phyloP scores from a whole-genome alignment of 2,797 vertebrate genomes.

The Acrocephalus scirpaceus region DNA sequence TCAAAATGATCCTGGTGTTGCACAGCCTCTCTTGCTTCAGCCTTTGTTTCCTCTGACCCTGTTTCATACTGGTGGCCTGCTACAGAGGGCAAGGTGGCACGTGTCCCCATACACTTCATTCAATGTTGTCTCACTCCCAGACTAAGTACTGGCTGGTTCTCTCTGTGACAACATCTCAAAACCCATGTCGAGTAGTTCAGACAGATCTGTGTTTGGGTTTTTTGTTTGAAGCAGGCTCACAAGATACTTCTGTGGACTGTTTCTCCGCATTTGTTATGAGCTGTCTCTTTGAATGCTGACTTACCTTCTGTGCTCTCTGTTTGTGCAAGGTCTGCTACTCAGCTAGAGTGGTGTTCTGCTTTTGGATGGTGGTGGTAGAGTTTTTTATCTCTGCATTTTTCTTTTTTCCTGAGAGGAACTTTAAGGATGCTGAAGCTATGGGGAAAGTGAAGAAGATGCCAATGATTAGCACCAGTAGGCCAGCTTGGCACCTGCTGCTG shows the following conservation, averaged over 20 bases:
- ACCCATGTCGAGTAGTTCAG: neutral
- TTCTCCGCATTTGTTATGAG: neutral
- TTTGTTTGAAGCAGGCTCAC: neutral
- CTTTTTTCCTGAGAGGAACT: neutral
- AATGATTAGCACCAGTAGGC: neutral
- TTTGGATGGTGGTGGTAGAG: neutral
- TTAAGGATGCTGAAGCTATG: neutral
- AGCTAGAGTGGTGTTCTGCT: neutral
- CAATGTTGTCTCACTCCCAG: neutral
- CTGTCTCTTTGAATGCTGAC: neutral
- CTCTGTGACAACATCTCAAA: neutral
- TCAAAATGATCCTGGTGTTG: neutral
- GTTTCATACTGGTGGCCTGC: neutral
- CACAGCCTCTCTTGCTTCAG: neutral
- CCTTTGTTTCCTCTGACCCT: conserved; percentile 34
- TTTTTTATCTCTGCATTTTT: neutral
- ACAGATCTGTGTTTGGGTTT: neutral
- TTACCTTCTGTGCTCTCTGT: neutral
- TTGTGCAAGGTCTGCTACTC: neutral
- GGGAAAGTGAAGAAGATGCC: neutral
- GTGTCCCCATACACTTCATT: neutral
- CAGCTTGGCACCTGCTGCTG: neutral
- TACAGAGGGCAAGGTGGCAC: neutral
- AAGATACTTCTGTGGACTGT: neutral
- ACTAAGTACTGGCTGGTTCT: neutral